Conservation (phyloP, 2,797 vertebrate species). For the Oreortyx pictus region DNA sequence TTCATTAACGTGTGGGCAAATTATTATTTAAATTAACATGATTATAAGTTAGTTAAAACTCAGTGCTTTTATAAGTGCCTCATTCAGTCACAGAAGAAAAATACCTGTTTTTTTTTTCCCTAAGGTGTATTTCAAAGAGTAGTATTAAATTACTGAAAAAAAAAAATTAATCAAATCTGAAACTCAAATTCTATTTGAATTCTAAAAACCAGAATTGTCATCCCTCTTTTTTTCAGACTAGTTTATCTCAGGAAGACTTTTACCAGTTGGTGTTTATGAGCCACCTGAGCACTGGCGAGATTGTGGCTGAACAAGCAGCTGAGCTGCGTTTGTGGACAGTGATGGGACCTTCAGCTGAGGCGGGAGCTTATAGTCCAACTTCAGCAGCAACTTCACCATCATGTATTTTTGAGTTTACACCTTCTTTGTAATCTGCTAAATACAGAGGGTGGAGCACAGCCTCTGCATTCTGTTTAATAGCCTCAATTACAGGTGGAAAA, state of each 20-base stretch:
- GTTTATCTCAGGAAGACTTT: neutral
- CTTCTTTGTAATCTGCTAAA: constrained; percentile 13
- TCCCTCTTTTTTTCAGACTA: neutral
- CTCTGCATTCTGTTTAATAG: constrained; percentile 62
- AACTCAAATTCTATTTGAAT: neutral
- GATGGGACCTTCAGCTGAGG: neutral
- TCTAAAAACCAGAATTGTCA: neutral
- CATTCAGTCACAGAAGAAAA: neutral
- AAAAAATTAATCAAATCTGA: neutral
- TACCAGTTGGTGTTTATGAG: neutral
- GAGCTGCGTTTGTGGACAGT: neutral
- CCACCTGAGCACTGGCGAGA: neutral
- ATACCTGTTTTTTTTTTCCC: neutral
- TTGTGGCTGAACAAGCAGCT: constrained; percentile 5
- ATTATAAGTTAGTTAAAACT: neutral
- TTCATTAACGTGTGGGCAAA: neutral
- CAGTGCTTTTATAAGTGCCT: neutral
- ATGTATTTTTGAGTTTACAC: constrained; percentile 45
- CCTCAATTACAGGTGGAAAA: constrained; percentile 76
- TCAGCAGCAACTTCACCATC: constrained; percentile 12
- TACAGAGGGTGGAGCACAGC: constrained; percentile 30
- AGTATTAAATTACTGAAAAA: neutral
- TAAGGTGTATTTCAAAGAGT: neutral
- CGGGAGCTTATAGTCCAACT: neutral
- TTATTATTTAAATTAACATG: neutral